Percentiles rank a stretch among this genome's conserved stretches.
Conservation (phyloP, 1,140 invertebrate species). For the Bombyx mandarina region DNA sequence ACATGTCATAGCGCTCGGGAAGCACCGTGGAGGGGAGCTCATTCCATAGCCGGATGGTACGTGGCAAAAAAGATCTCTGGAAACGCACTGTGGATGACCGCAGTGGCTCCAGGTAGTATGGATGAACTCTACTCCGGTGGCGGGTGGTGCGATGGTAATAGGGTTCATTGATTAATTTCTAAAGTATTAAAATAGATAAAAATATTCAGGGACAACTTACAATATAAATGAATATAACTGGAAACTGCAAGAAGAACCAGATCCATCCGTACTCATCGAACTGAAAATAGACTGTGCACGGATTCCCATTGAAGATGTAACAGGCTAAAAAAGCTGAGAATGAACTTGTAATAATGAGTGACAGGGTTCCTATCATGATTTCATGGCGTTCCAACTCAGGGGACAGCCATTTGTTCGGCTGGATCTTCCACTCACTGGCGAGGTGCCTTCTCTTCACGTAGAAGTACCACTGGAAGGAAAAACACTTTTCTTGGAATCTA, state of each 20-base stretch:
- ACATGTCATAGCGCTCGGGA: too few relatives aligned
- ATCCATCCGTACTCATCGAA: slow-evolving; percentile 75
- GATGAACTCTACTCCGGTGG: too few relatives aligned
- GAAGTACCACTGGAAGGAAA: slow-evolving; percentile 76
- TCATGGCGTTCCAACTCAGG: slow-evolving; percentile 78
- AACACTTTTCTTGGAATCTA: slow-evolving; percentile 4
- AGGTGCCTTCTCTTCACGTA: slow-evolving; percentile 74
- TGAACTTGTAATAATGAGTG: slow-evolving; percentile 71
- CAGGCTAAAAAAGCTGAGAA: slow-evolving; percentile 74
- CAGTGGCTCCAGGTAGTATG: too few relatives aligned
- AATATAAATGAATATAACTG: slow-evolving; percentile 75
- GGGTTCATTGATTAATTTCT: too few relatives aligned
- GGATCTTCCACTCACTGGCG: slow-evolving; percentile 81
- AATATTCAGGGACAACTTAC: slow-evolving; percentile 44
- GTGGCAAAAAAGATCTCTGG: too few relatives aligned
- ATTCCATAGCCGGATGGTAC: too few relatives aligned
- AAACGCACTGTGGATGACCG: too few relatives aligned
- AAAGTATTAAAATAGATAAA: too few relatives aligned
- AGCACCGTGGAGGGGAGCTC: too few relatives aligned
- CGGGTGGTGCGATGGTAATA: too few relatives aligned
- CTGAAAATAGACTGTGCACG: slow-evolving; percentile 76
- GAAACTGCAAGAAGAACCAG: slow-evolving; percentile 78
- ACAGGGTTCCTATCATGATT: slow-evolving; percentile 75
- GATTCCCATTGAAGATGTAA: slow-evolving; percentile 78
- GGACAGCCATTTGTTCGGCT: slow-evolving; percentile 78